These are phyloP conservation scores for Seriola rivoliana DNA, from an alignment of 2,113 vertebrate species.

Conservation along the genomic window DNA sequence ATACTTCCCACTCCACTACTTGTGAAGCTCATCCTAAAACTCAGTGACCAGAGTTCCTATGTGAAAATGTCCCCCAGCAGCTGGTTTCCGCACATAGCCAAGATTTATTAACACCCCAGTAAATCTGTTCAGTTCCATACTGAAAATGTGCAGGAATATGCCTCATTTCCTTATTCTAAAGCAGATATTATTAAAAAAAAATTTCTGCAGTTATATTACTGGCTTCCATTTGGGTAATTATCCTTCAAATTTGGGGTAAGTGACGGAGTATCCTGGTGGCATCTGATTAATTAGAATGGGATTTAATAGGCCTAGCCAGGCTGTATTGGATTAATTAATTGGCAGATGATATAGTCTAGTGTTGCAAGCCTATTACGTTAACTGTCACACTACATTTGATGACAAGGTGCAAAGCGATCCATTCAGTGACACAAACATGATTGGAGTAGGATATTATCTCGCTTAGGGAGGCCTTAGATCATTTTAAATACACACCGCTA, in stretches of 20 bases:
- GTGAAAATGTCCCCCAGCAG: slow-evolving; percentile 30
- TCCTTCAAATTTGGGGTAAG: slow-evolving; percentile 70
- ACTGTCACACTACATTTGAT: slow-evolving; percentile 64
- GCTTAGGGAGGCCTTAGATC: slow-evolving; percentile 35
- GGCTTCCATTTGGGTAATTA: slow-evolving; percentile 73
- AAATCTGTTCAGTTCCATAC: slow-evolving; percentile 36
- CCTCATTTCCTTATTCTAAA: slow-evolving; percentile 62
- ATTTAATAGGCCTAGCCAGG: slow-evolving; percentile 64
- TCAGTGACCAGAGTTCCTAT: slow-evolving; percentile 22
- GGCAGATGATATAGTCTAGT: slow-evolving; percentile 65
- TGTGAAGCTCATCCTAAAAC: slow-evolving; percentile 31
- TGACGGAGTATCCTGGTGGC: slow-evolving; percentile 65
- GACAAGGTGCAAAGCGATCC: slow-evolving; percentile 58
- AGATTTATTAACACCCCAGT: slow-evolving; percentile 49
- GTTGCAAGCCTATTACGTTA: slow-evolving; percentile 53
- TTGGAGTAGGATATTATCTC: slow-evolving; percentile 49
- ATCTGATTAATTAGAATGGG: slow-evolving; percentile 73
- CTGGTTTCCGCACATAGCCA: neutral
- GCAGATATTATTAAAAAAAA: slow-evolving; percentile 49
- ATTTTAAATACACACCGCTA: slow-evolving; percentile 49
- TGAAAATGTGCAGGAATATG: slow-evolving; percentile 44
- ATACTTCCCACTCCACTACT: slow-evolving; percentile 33
- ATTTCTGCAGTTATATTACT: slow-evolving; percentile 44
- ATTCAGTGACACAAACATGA: slow-evolving; percentile 63
- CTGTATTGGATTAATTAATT: slow-evolving; percentile 73